Percentiles rank a stretch among this genome's conserved stretches.
phyloP scores from a whole-genome alignment of 2,113 vertebrate species.

The Chunga burmeisteri region DNA sequence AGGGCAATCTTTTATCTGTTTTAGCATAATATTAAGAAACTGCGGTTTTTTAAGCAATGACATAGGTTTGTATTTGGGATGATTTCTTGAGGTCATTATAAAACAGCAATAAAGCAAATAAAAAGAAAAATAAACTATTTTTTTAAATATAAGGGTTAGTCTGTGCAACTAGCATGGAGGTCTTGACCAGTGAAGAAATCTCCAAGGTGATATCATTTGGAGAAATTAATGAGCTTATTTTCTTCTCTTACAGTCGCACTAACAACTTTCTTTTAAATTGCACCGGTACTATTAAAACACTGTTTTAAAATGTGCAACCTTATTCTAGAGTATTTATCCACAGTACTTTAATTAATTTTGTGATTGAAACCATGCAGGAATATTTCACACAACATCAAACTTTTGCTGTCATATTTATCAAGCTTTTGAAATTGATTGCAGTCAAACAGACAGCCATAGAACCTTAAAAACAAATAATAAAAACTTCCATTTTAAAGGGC shows the following conservation, averaged over 20 bases:
- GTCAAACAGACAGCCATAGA: conserved; percentile 31
- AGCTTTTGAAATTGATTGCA: conserved; percentile 31
- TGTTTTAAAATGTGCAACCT: not conserved
- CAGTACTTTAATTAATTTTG: conserved; percentile 27
- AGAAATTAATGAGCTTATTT: not conserved
- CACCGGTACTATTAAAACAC: not conserved
- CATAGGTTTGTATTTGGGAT: not conserved
- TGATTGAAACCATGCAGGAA: conserved; percentile 47
- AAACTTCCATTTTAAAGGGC: conserved; percentile 36
- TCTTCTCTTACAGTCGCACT: not conserved
- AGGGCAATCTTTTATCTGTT: not conserved
- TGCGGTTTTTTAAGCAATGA: not conserved
- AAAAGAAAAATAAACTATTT: not conserved
- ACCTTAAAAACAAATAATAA: conserved; percentile 47
- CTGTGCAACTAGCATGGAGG: not conserved
- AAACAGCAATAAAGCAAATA: not conserved
- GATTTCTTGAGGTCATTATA: not conserved
- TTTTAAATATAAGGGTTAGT: accelerated
- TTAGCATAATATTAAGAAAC: not conserved
- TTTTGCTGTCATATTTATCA: conserved; percentile 45
- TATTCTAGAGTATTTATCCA: not conserved
- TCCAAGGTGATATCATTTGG: not conserved
- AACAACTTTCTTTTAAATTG: not conserved
- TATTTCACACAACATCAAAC: conserved; percentile 38
- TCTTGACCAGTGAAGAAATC: not conserved